Evolutionary conservation across 2,797 vertebrate species (phyloP).

Genomic region (Tapirus indicus): DNA sequence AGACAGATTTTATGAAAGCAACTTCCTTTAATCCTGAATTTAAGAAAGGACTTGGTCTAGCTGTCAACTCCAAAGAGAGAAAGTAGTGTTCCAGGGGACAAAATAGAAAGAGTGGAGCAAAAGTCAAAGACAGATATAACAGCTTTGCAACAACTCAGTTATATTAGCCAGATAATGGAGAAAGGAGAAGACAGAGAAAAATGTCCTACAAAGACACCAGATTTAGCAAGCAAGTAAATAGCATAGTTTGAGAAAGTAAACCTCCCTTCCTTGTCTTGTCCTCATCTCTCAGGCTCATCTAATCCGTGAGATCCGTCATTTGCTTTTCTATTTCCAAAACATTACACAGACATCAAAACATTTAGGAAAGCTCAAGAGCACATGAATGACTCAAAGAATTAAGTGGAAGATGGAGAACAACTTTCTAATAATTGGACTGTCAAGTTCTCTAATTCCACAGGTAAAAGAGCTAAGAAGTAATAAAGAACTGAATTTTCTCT

Average conservation of each 20-base stretch:
- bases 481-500: background rate
- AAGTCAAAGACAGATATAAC: background rate
- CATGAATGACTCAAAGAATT: background rate
- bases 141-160: background rate
- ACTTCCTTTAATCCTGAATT: background rate
- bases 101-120: background rate
- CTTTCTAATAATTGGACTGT: background rate
- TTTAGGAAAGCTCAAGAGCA: background rate
- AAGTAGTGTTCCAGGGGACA: background rate
- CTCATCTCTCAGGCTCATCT: background rate
- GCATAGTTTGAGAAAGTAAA: background rate
- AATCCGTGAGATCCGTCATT: background rate
- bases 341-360: background rate
- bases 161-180: background rate
- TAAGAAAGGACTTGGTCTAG: background rate
- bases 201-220: background rate
- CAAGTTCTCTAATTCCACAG: background rate
- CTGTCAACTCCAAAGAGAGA: background rate
- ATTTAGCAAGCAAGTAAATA: slow-evolving; percentile 1
- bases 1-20: slow-evolving; percentile 13
- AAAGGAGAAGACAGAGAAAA: background rate
- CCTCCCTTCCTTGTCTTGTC: background rate
- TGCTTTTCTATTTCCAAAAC: slow-evolving; percentile 26
- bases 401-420: background rate
- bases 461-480: background rate